Base-by-base conservation (phyloP, 2,797 vertebrate species). In the Euthynnus affinis region DNA sequence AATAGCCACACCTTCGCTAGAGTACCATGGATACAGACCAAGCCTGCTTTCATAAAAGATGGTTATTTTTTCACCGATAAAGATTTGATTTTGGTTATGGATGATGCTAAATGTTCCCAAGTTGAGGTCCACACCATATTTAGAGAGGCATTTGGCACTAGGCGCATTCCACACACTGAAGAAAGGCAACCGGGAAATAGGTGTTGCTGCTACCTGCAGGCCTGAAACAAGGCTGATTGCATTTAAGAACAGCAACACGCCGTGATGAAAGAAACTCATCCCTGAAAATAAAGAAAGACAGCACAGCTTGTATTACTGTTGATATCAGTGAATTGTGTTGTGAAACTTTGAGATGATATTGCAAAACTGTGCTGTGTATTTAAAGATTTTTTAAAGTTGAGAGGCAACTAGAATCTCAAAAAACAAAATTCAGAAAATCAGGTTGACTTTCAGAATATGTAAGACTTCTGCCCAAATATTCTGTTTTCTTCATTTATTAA, bases 121-220 rank as follows among this genome's bases (percentile, higher is more conserved):
- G 85, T 96, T 96, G 52, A 99, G 94, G 12, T 95, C 93, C 58
- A 99, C 87, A 0, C 93, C 93, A 34, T 93, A 94, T 0, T 23
- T 77, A 12, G 94, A 49, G 3, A 91, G 59, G 2, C 98, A 99
- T 34, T 0, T 59, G 62, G 94, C 87, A 0, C 95, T 97, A 0
- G 97, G 96, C 9, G 96, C 96, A 0, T 99, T 99, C 98, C 98
- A 99, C 57, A 98, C 32, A 0, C 96, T 94, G 80, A 95, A 56
- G 27, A 99, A 99, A 3, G 98, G 97, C 1, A 91, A 76, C 49
- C 91, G 78, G 53, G 92, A 13, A 0, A 95, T 66, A 46, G 79
- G 8, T 1, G 88, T 76, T 0, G 58, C 52, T 68, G 74, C 48
- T 46, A 58, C 65, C 49, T 52, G 76, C 87, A 87, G 22, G 56